Percentiles rank a stretch among this genome's conserved stretches.
Evolutionary conservation across 2,113 vertebrate species (phyloP).

Genomic region (Amblyopsis rosae): DNA sequence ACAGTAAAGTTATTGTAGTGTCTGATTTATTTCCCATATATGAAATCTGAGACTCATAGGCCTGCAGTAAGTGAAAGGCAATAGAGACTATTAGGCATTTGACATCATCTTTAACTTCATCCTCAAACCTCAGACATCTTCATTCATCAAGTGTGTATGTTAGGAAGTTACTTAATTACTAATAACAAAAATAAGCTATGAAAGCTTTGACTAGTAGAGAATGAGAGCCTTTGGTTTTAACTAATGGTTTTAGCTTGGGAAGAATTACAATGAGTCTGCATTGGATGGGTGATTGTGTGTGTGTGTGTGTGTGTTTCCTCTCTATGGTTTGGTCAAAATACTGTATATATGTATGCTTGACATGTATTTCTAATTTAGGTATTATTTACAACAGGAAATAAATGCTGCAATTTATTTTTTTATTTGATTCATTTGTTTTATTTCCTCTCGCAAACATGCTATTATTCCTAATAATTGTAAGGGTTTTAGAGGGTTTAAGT

Average conservation of each 20-base stretch:
- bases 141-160: slow-evolving; percentile 2
- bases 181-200: slow-evolving; percentile 42
- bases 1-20: no score
- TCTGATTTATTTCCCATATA: not conserved
- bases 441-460: slow-evolving; percentile 4
- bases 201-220: slow-evolving; percentile 31
- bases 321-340: slow-evolving; percentile 3
- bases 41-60: not conserved
- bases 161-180: slow-evolving; percentile 52
- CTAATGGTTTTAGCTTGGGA: slow-evolving; percentile 12
- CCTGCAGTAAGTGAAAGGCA: not conserved
- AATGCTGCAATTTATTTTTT: not conserved
- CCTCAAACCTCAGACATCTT: not conserved
- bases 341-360: slow-evolving; percentile 11
- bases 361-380: not conserved
- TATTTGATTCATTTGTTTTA: not conserved
- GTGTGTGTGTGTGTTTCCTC: slow-evolving; percentile 6
- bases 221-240: slow-evolving; percentile 30
- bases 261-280: slow-evolving; percentile 21
- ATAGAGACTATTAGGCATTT: not conserved
- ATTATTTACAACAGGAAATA: slow-evolving; percentile 8
- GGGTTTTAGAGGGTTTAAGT: not conserved
- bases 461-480: slow-evolving; percentile 9
- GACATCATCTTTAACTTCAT: not conserved
- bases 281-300: slow-evolving; percentile 6